These are phyloP conservation scores for Pheosia gnoma DNA, from an alignment of 2,888 invertebrate species.

Conservation along the genomic window DNA sequence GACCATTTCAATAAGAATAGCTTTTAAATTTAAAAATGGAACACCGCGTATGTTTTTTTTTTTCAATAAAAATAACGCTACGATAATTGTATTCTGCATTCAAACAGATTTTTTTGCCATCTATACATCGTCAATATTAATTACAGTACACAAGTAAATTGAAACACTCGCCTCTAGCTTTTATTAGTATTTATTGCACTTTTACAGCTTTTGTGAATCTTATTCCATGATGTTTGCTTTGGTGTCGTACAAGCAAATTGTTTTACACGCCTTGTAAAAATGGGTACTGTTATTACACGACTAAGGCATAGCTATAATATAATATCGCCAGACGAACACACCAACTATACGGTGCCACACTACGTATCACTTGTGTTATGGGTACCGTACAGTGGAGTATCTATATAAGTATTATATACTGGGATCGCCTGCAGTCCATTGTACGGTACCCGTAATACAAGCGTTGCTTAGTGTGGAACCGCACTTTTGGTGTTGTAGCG, in stretches of 20 bases:
- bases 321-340: too few species aligned
- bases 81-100: neutral
- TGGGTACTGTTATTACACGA: too few species aligned
- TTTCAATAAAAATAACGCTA: too few species aligned
- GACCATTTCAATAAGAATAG: neutral
- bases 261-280: neutral
- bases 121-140: slow-evolving; percentile 13
- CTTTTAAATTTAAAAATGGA: slow-evolving; percentile 5
- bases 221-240: neutral
- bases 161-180: slow-evolving; percentile 10
- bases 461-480: too few species aligned
- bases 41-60: neutral
- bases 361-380: too few species aligned
- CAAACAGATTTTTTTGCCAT: slow-evolving; percentile 9
- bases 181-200: slow-evolving; percentile 10
- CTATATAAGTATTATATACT: too few species aligned
- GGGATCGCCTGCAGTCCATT: too few species aligned
- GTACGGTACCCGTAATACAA: too few species aligned
- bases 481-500: too few species aligned
- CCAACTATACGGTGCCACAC: too few species aligned
- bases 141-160: slow-evolving; percentile 20
- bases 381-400: too few species aligned
- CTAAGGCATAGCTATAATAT: too few species aligned
- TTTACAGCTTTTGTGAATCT: neutral
- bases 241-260: neutral